phyloP scores from a whole-genome alignment of 2,797 vertebrate genomes.

The Lemur catta region DNA sequence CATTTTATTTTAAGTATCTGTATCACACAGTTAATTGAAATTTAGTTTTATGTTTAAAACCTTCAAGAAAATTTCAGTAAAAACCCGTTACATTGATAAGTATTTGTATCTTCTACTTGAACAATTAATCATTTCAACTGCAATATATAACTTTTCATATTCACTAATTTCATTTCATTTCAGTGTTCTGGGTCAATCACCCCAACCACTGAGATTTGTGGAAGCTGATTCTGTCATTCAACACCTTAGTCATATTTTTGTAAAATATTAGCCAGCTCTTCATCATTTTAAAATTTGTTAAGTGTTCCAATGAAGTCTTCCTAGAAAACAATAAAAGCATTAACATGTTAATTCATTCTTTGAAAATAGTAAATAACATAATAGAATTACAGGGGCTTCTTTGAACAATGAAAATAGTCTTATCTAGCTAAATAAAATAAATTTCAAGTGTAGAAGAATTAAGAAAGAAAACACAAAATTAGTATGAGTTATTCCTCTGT shows the following conservation, averaged over 20 bases:
- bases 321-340: background rate
- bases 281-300: background rate
- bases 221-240: background rate
- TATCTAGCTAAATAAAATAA: background rate
- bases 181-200: background rate
- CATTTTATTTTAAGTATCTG: background rate
- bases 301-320: background rate
- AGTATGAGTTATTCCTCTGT: background rate
- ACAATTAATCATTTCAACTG: background rate
- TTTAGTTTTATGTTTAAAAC: background rate
- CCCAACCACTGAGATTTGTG: background rate
- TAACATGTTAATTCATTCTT: slow-evolving; percentile 16
- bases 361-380: slow-evolving; percentile 14
- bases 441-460: background rate
- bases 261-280: background rate
- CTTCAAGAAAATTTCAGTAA: background rate
- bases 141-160: background rate
- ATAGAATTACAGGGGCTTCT: background rate
- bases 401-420: background rate
- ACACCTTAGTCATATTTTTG: background rate
- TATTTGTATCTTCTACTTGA: background rate
- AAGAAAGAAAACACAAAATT: background rate
- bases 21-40: background rate
- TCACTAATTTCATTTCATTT: background rate
- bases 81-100: background rate